Conservation (phyloP, 2,888 invertebrate genomes). For the Drosophila algonquin region DNA sequence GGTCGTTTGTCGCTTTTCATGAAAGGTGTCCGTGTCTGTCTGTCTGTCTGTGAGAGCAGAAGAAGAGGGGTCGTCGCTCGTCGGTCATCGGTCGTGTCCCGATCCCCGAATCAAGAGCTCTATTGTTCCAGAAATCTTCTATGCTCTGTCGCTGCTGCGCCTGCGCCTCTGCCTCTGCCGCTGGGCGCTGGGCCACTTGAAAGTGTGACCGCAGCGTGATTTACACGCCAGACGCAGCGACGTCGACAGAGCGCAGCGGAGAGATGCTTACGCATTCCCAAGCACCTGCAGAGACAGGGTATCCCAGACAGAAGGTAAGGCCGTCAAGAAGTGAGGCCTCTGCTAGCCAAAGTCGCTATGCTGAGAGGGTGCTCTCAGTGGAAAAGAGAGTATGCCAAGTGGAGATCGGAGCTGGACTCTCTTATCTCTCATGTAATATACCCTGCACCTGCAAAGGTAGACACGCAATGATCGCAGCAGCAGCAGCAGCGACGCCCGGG, state of each 20-base stretch:
- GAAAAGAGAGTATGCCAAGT: too few species aligned
- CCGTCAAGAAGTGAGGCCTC: too few species aligned
- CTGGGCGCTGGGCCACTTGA: constrained; percentile 64
- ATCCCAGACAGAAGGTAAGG: background rate
- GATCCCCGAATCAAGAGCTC: constrained; percentile 57
- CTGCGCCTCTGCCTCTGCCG: constrained; percentile 4
- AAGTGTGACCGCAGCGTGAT: constrained; percentile 79
- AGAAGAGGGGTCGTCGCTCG: constrained; percentile 44
- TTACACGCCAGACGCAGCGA: constrained; percentile 71
- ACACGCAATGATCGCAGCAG: constrained; percentile 27
- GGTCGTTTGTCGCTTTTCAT: constrained; percentile 63
- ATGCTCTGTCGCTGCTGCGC: constrained; percentile 6
- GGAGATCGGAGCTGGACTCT: background rate
- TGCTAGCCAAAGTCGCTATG: too few species aligned
- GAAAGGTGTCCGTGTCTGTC: constrained; percentile 52
- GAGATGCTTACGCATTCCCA: constrained; percentile 70
- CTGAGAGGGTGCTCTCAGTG: background rate
- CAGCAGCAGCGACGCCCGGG: constrained; percentile 4
- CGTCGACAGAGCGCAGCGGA: constrained; percentile 43
- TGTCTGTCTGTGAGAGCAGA: constrained; percentile 29
- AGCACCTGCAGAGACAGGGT: constrained; percentile 66
- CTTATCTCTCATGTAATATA: too few species aligned
- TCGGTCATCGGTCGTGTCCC: constrained; percentile 42
- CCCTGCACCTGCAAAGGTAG: constrained; percentile 14
- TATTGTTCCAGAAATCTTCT: constrained; percentile 70